Evolutionary conservation across 2,888 invertebrate species (phyloP), one percentile per base, ranked within the genome.

Genomic region (Pristionchus exspectatus): DNA sequence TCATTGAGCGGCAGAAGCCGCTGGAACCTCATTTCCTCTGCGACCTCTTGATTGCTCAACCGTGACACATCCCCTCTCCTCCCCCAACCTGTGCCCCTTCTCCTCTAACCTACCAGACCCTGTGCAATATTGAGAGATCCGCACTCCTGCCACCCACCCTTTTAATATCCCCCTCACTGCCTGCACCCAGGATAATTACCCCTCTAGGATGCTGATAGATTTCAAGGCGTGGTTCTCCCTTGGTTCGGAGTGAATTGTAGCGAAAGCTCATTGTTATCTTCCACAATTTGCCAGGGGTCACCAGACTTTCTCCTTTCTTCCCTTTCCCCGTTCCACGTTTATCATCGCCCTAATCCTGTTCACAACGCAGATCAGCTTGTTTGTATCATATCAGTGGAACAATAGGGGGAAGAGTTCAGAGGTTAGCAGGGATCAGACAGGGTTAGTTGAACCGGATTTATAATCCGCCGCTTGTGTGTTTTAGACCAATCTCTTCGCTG

Each of bases 381-480:
- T 50, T 54, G 50, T 24, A 50, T 81, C 81, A 54, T 81, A 81
- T 81, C 50, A 74, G 74, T 74, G 74, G 74, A 74, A 74, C 74
- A 74, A 18, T 21, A 16, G 30, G 2, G n/a, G 66, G 66, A n/a
- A n/a, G 74, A 38, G 74, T 33, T 74, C 74, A 38, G 74, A 74
- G 74, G 38, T 74, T 74, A 38, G 38, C 1, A 9, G 74, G 74
- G 74, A 38, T 74, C 74, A 38, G 74, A 21, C 38, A 21, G 10
- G 33, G 33, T 14, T 66, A 10, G 72, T 12, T 24, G 54, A 81
- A 54, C 50, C 81, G 81, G 81, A 27, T 81, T 81, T 54, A 81
- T 44, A 24, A 44, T 30, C 38, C 72, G 44, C 44, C 44, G 44
- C 10, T 27, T 44, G 44, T 24, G 24, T 27, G 24, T 54, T 81